Conservation (phyloP, 2,113 vertebrate genomes). For the Dermatemys mawii region DNA sequence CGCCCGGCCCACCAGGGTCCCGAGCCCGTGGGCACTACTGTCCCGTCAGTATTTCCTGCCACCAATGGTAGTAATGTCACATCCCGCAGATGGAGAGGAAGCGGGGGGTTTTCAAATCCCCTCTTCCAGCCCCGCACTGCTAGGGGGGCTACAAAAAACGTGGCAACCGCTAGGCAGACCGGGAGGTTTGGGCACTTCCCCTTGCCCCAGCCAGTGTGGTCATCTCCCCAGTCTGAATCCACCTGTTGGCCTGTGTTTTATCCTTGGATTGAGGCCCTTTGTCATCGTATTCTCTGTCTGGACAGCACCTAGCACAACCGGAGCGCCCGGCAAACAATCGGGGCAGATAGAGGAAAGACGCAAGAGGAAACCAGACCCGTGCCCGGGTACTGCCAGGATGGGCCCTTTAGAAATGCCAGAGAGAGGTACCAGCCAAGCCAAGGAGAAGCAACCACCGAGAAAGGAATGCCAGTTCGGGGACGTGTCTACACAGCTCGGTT, state of each 20-base stretch:
- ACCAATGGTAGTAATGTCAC: fast-evolving
- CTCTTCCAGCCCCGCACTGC: neutral
- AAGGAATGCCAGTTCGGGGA: neutral
- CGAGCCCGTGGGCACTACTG: no score
- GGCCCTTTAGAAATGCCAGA: neutral
- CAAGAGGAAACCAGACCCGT: neutral
- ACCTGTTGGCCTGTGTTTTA: neutral
- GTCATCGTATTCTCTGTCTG: neutral
- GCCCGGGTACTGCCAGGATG: neutral
- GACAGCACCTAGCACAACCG: neutral
- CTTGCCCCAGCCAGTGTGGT: no score
- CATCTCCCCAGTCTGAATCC: neutral
- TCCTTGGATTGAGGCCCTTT: neutral
- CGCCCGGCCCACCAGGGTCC: neutral
- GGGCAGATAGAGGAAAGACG: neutral
- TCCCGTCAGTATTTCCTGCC: neutral
- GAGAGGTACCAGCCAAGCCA: neutral
- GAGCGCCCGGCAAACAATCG: neutral
- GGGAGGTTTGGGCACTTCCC: no score
- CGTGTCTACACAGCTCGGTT: neutral
- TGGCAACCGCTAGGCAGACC: neutral
- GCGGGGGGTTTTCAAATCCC: neutral
- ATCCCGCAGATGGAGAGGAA: neutral
- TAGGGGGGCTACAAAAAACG: neutral
- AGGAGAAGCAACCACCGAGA: neutral